phyloP scores from a whole-genome alignment of 2,888 invertebrate genomes.

The Phrixothrix hirtus region DNA sequence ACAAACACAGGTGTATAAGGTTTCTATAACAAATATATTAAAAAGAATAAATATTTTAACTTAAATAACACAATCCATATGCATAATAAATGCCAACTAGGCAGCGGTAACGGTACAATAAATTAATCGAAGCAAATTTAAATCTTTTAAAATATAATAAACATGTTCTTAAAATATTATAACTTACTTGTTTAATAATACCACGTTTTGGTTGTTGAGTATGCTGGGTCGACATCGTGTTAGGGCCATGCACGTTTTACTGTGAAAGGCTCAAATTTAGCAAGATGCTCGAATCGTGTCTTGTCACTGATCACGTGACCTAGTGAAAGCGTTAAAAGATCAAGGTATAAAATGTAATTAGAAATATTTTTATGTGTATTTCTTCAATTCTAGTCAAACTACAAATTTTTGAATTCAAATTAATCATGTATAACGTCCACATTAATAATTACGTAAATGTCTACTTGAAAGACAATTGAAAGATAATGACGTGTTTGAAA shows the following conservation, averaged over 20 bases:
- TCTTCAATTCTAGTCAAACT: background rate
- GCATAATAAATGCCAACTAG: constrained; percentile 26
- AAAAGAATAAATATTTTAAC: background rate
- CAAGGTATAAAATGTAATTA: no score
- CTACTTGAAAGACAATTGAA: background rate
- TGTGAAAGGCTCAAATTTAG: constrained; percentile 28
- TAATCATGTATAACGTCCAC: no score
- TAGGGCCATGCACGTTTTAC: constrained; percentile 58
- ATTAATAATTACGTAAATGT: background rate
- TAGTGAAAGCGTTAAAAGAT: constrained; percentile 39
- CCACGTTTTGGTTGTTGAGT: constrained; percentile 60
- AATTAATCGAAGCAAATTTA: constrained; percentile 4
- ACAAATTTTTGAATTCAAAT: background rate
- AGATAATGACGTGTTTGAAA: background rate
- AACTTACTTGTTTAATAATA: constrained; percentile 65
- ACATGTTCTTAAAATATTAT: constrained; percentile 13
- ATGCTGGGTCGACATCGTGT: constrained; percentile 59
- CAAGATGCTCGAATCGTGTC: constrained; percentile 34
- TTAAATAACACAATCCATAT: constrained; percentile 16
- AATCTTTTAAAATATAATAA: background rate
- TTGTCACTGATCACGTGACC: constrained; percentile 44
- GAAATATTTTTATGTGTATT: background rate
- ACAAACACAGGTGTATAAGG: no score
- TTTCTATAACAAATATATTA: no score
- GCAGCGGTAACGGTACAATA: constrained; percentile 20